Conservation (phyloP, 2,888 invertebrate species). For the Tanytarsus gracilentus region DNA sequence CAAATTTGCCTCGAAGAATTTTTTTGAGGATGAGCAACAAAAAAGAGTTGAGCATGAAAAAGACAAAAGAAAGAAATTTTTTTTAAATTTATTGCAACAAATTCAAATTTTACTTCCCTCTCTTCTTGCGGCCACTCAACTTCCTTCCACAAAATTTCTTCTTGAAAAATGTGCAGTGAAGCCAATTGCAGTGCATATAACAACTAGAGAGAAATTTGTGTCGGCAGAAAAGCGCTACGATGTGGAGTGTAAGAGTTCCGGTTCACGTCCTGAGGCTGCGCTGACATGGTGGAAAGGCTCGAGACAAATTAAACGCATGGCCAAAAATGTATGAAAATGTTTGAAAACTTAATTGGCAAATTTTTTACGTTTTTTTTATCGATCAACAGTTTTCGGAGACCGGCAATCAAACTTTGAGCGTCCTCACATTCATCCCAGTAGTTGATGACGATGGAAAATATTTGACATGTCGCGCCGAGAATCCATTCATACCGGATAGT, state of each 20-base stretch:
- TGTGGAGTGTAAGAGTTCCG: constrained; percentile 76
- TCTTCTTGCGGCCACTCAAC: too few relatives aligned
- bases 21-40: too few relatives aligned
- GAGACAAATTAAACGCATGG: constrained; percentile 66
- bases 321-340: constrained; percentile 64
- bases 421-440: constrained; percentile 70
- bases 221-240: constrained; percentile 80
- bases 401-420: constrained; percentile 75
- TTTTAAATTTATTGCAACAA: too few relatives aligned
- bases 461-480: constrained; percentile 80
- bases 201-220: constrained; percentile 73
- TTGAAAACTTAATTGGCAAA: background rate
- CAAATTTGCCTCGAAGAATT: too few relatives aligned
- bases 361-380: constrained; percentile 31
- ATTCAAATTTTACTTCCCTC: too few relatives aligned
- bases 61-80: too few relatives aligned
- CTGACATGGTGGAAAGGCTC: constrained; percentile 88
- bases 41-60: too few relatives aligned
- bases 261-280: constrained; percentile 74
- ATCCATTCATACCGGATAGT: constrained; percentile 73
- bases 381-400: constrained; percentile 61
- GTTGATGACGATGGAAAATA: constrained; percentile 85
- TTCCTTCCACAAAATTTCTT: background rate
- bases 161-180: constrained; percentile 56
- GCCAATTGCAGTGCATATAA: constrained; percentile 72